Conservation (phyloP, 30 jellyfish, hydroid and myxozoan genomes). For the Aurelia aurita complex sp. Pacific region DNA sequence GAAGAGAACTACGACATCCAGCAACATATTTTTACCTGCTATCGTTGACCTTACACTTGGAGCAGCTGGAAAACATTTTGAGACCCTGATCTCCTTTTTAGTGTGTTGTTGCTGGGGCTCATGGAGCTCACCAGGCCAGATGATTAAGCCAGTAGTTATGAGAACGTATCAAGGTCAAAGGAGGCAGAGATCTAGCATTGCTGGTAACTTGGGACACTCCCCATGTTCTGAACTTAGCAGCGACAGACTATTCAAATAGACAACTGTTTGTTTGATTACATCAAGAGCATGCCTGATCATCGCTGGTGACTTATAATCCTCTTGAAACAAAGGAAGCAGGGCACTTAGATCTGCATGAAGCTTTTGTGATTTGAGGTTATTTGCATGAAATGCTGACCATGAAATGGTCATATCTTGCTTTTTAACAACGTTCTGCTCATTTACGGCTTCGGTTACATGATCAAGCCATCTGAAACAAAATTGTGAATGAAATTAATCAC, state of each 20-base stretch:
- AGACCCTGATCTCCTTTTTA: too few relatives aligned
- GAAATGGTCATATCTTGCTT: constrained; percentile 16
- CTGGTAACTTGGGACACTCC: constrained; percentile 59
- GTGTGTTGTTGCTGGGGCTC: constrained; percentile 45
- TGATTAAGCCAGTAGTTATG: constrained; percentile 13
- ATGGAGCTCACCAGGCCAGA: constrained; percentile 38
- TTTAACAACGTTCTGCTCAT: not conserved
- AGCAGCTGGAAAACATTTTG: too few relatives aligned
- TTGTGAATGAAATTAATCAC: too few relatives aligned
- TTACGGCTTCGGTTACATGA: constrained; percentile 5
- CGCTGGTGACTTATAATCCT: constrained; percentile 43
- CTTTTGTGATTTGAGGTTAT: constrained; percentile 6
- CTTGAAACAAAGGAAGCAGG: constrained; percentile 46
- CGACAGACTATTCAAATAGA: too few relatives aligned
- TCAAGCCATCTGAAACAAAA: constrained; percentile 18
- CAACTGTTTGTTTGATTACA: not conserved
- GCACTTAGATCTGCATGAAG: constrained; percentile 13
- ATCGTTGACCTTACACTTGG: too few relatives aligned
- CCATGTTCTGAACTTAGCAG: constrained; percentile 30
- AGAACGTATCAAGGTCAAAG: constrained; percentile 18
- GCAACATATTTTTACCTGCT: too few relatives aligned
- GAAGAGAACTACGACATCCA: too few relatives aligned
- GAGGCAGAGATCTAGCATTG: constrained; percentile 10
- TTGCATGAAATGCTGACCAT: constrained; percentile 56
- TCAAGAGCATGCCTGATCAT: constrained; percentile 36